Conservation (phyloP, 1,140 invertebrate genomes). For the Dinothrombium tinctorium region DNA sequence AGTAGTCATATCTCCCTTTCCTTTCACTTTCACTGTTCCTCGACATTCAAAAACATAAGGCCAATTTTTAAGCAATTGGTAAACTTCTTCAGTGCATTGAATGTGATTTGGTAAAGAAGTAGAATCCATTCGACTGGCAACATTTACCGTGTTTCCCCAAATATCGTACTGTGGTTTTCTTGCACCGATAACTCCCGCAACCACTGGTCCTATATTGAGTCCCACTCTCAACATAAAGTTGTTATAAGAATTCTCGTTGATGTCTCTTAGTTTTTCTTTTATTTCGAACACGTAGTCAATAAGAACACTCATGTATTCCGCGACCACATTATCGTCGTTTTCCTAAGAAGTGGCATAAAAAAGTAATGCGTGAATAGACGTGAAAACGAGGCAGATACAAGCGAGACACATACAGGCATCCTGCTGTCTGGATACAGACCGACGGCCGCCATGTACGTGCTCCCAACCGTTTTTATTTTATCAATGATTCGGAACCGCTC, state of each 20-base stretch:
- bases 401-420: slow-evolving; percentile 29
- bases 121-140: slow-evolving; percentile 68
- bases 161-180: slow-evolving; percentile 87
- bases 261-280: slow-evolving; percentile 53
- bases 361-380: neutral
- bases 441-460: slow-evolving; percentile 87
- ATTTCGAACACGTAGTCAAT: slow-evolving; percentile 78
- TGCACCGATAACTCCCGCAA: slow-evolving; percentile 79
- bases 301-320: slow-evolving; percentile 41
- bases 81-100: slow-evolving; percentile 59
- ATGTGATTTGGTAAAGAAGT: slow-evolving; percentile 59
- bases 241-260: slow-evolving; percentile 88
- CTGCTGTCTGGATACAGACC: slow-evolving; percentile 52
- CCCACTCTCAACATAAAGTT: slow-evolving; percentile 79
- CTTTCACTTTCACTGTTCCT: slow-evolving; percentile 70
- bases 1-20: slow-evolving; percentile 78
- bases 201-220: slow-evolving; percentile 70
- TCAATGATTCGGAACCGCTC: slow-evolving; percentile 66
- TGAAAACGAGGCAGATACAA: neutral
- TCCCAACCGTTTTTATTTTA: slow-evolving; percentile 89
- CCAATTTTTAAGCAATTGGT: slow-evolving; percentile 35
- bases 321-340: slow-evolving; percentile 32
- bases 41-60: slow-evolving; percentile 53
- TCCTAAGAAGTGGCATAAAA: slow-evolving; percentile 18
- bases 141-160: slow-evolving; percentile 86